Base-by-base conservation (phyloP, 1,140 invertebrate species). In the Rhyacophila brunnea region DNA sequence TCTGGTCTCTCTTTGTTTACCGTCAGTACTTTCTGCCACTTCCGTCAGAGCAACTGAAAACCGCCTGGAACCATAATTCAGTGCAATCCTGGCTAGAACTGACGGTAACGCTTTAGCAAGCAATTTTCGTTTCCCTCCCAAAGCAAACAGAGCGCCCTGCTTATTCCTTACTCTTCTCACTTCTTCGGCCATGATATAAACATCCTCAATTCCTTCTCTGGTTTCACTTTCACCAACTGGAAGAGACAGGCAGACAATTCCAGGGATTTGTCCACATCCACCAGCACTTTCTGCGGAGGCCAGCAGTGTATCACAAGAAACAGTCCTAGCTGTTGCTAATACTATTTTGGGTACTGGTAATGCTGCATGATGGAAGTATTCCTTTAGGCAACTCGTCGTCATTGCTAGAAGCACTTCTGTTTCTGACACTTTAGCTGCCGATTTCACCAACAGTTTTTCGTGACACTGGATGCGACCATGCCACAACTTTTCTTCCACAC, bases 401-500 rank as follows among this genome's bases (percentile, higher is more conserved):
- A 85, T 83, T 11, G 81, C 81, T 2, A 91, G 70, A 0, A 85
- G 74, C 7, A 91, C 81, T 64, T 91, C 89, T 0, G 85, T 84
- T 20, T 87, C 83, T 0, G 84, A 81, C 0, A 87, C 82, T 1
- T 84, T 82, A 0, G 84, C 80, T 3, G 81, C 78, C 14, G 74
- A 87, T 83, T 43, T 79, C 76, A 35, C 74, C 74, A 3, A 85
- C 70, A 23, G 80, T 71, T 0, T 65, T 68, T 1, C 68, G 72
- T 4, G 72, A 56, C 1, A 92, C 81, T 1, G 85, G 82, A 0
- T 85, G 82, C 0, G 88, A 89, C 84, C 90, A 92, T 2, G 86
- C 83, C 1, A 90, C 83, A 1, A 89, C 85, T 75, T 92, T 91
- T 55, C 89, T 79, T 6, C 89, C 90, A 52, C 86, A 88, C 5